Evolutionary conservation across 2,113 vertebrate species (phyloP).

Genomic region (mouse (Mus musculus)): GRCm39 chr5:60911001-60911500

Average conservation of each 20-base stretch:
- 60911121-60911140: not conserved
- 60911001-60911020: not conserved
- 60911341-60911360: not conserved
- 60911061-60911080: not conserved
- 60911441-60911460: not conserved
- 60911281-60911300: too few species aligned
- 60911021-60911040: not conserved
- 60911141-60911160: too few species aligned
- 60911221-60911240: not conserved
- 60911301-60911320: not conserved
- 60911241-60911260: not conserved
- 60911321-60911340: not conserved
- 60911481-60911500: not conserved
- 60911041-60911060: not conserved
- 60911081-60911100: not conserved
- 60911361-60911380: not conserved
- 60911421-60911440: not conserved
- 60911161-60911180: not conserved
- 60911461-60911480: not conserved
- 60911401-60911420: not conserved
- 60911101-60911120: accelerated
- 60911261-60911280: too few species aligned
- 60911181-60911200: not conserved
- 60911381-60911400: not conserved
- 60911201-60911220: not conserved